These are phyloP conservation scores for Yponomeuta malinellus DNA, from an alignment of 2,888 invertebrate species.

Conservation along the genomic window DNA sequence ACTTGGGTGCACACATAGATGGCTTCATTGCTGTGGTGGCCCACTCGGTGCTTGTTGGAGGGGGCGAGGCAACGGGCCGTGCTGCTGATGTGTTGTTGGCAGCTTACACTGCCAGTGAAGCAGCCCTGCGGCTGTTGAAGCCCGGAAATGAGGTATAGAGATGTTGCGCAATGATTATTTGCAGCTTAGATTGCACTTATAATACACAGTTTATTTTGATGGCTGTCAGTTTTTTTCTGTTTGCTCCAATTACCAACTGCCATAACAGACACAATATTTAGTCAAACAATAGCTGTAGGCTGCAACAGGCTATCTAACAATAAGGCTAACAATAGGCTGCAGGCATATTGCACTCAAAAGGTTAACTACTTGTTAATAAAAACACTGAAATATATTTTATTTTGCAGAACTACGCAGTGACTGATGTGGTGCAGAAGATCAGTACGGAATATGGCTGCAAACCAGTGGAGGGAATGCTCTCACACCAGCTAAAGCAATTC, in stretches of 20 bases:
- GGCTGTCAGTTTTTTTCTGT: too few species aligned
- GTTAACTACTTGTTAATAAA: background rate
- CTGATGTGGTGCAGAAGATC: slow-evolving; percentile 94
- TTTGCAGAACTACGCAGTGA: slow-evolving; percentile 89
- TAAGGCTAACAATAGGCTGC: too few species aligned
- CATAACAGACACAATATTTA: too few species aligned
- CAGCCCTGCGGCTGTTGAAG: slow-evolving; percentile 93
- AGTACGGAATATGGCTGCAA: slow-evolving; percentile 96
- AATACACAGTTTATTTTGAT: too few species aligned
- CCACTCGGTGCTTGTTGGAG: slow-evolving; percentile 94
- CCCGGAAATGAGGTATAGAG: slow-evolving; percentile 89
- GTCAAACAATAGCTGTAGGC: too few species aligned
- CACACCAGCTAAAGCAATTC: slow-evolving; percentile 96
- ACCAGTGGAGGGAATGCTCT: slow-evolving; percentile 97
- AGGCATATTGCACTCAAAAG: too few species aligned
- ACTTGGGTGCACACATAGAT: slow-evolving; percentile 98
- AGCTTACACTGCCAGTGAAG: slow-evolving; percentile 96
- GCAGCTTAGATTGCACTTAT: background rate
- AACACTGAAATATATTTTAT: slow-evolving; percentile 16
- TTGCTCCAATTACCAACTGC: too few species aligned
- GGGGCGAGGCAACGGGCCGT: slow-evolving; percentile 85
- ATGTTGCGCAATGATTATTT: background rate
- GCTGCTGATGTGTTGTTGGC: slow-evolving; percentile 97
- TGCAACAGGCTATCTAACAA: too few species aligned
- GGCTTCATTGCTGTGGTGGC: slow-evolving; percentile 99